A percentile compares a stretch with the other conserved stretches of the same genome.
Conservation (phyloP, 2,797 vertebrate genomes). For the Austrolebias charrua region DNA sequence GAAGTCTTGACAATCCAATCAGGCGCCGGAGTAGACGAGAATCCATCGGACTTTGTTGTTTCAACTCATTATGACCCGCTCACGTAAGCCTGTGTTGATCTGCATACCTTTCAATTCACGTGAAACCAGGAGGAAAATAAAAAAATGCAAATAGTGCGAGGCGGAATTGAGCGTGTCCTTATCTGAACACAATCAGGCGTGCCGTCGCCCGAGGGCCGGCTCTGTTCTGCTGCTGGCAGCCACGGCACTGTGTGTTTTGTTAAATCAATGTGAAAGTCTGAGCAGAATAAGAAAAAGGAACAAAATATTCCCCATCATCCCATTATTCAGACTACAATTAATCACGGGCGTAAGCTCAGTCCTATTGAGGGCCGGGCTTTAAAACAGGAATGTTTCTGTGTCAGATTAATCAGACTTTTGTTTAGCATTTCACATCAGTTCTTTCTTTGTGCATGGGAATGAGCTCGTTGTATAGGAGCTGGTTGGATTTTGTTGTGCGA, state of each 20-base stretch:
- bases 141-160: constrained; percentile 79
- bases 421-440: constrained; percentile 44
- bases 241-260: constrained; percentile 74
- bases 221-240: constrained; percentile 79
- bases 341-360: constrained; percentile 72
- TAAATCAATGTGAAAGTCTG: constrained; percentile 83
- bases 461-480: not conserved
- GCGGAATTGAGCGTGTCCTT: constrained; percentile 79
- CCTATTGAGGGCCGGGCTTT: constrained; percentile 44
- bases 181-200: constrained; percentile 81
- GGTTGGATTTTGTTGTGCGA: constrained; percentile 15
- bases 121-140: constrained; percentile 44
- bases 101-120: constrained; percentile 79
- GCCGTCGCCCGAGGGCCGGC: constrained; percentile 72
- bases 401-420: constrained; percentile 26
- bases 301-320: constrained; percentile 69
- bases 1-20: constrained; percentile 74
- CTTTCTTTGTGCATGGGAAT: constrained; percentile 15
- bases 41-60: constrained; percentile 65
- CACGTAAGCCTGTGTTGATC: constrained; percentile 67
- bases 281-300: constrained; percentile 66
- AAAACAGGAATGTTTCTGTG: constrained; percentile 34
- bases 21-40: constrained; percentile 49
- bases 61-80: constrained; percentile 67
- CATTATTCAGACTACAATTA: constrained; percentile 73